Base-by-base conservation (phyloP, 2,113 vertebrate genomes). In the Psophia crepitans region DNA sequence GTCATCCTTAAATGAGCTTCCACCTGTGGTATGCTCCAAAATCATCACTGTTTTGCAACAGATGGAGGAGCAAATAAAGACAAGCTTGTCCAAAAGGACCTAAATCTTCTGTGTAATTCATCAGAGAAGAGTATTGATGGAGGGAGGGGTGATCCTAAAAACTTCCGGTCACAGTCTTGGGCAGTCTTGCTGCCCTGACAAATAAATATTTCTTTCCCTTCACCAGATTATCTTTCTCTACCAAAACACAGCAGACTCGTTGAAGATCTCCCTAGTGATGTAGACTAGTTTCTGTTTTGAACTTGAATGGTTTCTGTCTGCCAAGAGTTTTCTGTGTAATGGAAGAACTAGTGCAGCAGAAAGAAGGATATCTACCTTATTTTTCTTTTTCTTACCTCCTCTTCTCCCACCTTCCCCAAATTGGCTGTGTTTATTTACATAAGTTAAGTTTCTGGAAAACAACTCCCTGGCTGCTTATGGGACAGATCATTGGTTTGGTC, bases 21-120 rank as follows among this genome's bases (percentile, higher is more conserved):
- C 28, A 53, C 3, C 16, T 0, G 0, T 6, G 5, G 18, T 21
- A 18, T 16, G 28, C 12, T 90, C 27, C 37, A 74, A 71, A 51
- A 53, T 32, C 30, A 85, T 11, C 9, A 32, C 21, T 65, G 6
- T 7, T 77, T 35, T 81, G 49, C 17, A 64, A 64, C 6, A 46
- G 37, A 58, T 8, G 12, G 18, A 76, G 14, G 11, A 30, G 7
- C 5, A 88, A 46, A 28, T 44, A 39, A 81, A 78, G 5, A 46
- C 20, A 30, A 2, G 7, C 5, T 76, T 26, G 14, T 33, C 30
- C 18, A 65, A 84, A 77, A 8, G 3, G 11, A 30, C 13, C 9
- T 28, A 60, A 69, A 5, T n/a, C 18, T 63, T 79, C n/a, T n/a
- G 12, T 33, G 5, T 27, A 75, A 60, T 41, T 87, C 21, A 33